Conservation (phyloP, 2,888 invertebrate genomes). For the Thereva nobilitata region DNA sequence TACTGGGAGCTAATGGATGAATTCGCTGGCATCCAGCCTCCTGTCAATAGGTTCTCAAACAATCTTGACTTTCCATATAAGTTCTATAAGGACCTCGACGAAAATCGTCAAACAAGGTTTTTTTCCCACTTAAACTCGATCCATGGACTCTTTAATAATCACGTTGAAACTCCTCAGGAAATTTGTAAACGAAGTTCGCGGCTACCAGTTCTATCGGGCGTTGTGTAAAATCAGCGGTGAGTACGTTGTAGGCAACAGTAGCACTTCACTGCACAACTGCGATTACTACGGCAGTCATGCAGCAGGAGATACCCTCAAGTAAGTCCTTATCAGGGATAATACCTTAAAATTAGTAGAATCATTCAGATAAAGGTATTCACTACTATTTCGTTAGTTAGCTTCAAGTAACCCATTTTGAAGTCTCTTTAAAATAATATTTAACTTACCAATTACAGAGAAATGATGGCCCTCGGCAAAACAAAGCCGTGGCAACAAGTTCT, state of each 20-base stretch:
- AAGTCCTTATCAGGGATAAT: conserved; percentile 41
- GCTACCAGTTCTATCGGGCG: conserved; percentile 65
- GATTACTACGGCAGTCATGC: conserved; percentile 67
- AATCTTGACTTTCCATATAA: conserved; percentile 76
- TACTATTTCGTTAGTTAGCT: too few species aligned
- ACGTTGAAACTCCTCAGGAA: conserved; percentile 60
- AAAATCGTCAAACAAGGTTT: conserved; percentile 47
- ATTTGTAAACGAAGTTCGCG: conserved; percentile 74
- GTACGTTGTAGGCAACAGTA: conserved; percentile 62
- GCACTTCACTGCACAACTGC: conserved; percentile 66
- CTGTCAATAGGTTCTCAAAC: conserved; percentile 62
- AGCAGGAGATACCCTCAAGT: conserved; percentile 63
- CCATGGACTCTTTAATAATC: too few species aligned
- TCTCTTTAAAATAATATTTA: too few species aligned
- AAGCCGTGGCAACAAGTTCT: conserved; percentile 69
- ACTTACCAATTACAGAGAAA: conserved; percentile 53
- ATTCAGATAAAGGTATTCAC: too few species aligned
- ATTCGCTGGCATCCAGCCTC: conserved; percentile 67
- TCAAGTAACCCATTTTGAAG: too few species aligned
- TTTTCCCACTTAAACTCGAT: not conserved
- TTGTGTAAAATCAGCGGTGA: conserved; percentile 68
- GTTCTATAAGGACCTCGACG: conserved; percentile 60
- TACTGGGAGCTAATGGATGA: conserved; percentile 59
- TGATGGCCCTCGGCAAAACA: conserved; percentile 63
- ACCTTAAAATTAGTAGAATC: conserved; percentile 38